Conservation (phyloP, 2,888 invertebrate species). For the Dione vanillae region DNA sequence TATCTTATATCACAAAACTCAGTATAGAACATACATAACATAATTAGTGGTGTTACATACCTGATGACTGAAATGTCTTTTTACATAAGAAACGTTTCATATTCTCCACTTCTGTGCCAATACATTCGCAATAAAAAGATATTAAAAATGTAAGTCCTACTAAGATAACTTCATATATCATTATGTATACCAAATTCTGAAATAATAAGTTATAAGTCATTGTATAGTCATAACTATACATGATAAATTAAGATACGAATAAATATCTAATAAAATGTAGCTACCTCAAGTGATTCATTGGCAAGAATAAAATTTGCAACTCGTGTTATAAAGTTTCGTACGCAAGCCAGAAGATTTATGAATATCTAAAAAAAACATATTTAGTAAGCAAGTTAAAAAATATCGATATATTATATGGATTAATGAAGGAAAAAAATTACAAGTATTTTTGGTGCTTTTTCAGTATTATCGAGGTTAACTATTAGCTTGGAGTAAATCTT, state of each 20-base stretch:
- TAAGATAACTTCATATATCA: background rate
- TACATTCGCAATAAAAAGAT: slow-evolving; percentile 1
- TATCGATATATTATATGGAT: too few relatives aligned
- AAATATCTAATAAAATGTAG: too few relatives aligned
- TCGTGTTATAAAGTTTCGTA: background rate
- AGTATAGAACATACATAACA: too few relatives aligned
- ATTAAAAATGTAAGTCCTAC: background rate
- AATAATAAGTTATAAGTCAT: too few relatives aligned
- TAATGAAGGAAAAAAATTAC: too few relatives aligned
- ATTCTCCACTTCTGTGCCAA: background rate
- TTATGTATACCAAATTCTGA: background rate
- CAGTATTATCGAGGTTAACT: background rate
- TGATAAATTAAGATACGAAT: too few relatives aligned
- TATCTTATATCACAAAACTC: too few relatives aligned
- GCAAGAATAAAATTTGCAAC: background rate
- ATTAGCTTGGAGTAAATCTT: background rate
- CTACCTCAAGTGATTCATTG: background rate
- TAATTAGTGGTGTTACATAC: background rate
- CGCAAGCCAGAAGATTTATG: background rate
- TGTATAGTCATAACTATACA: too few relatives aligned
- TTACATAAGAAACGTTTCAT: background rate
- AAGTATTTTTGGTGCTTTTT: too few relatives aligned
- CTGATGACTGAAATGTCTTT: background rate
- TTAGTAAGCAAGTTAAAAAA: too few relatives aligned
- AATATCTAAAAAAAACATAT: slow-evolving; percentile 4